phyloP scores from a whole-genome alignment of 2,888 invertebrate genomes.

The Sycophila texana region DNA sequence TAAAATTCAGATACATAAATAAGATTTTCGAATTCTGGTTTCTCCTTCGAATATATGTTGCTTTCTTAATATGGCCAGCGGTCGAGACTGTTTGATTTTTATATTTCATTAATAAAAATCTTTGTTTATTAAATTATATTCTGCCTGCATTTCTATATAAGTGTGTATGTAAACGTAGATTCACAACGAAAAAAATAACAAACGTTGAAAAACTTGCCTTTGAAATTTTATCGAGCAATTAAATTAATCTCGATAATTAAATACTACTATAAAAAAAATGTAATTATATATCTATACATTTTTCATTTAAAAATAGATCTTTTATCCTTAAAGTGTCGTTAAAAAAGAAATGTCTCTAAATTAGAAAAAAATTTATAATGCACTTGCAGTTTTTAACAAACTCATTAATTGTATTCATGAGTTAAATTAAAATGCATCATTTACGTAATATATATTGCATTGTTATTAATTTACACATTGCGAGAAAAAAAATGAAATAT shows the following conservation, averaged over 20 bases:
- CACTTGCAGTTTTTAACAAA: too few relatives aligned
- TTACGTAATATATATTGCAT: too few relatives aligned
- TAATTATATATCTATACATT: slow-evolving; percentile 15
- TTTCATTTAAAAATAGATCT: too few relatives aligned
- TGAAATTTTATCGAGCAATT: slow-evolving; percentile 47
- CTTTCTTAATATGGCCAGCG: background rate
- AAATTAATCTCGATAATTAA: slow-evolving; percentile 34
- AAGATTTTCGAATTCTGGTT: background rate
- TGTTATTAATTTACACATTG: too few relatives aligned
- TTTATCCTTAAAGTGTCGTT: too few relatives aligned
- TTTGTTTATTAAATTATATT: slow-evolving; percentile 43
- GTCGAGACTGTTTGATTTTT: too few relatives aligned
- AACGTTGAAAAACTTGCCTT: slow-evolving; percentile 55
- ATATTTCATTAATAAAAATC: background rate
- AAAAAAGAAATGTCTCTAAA: too few relatives aligned
- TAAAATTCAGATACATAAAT: background rate
- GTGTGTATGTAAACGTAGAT: slow-evolving; percentile 42
- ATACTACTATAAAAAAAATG: slow-evolving; percentile 40
- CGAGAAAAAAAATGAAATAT: too few relatives aligned
- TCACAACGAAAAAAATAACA: slow-evolving; percentile 53
- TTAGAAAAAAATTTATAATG: too few relatives aligned
- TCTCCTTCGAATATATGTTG: background rate
- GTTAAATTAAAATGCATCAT: too few relatives aligned
- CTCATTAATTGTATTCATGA: too few relatives aligned
- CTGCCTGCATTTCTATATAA: slow-evolving; percentile 29